Base-by-base conservation (phyloP, 2,113 vertebrate species). In the Physeter macrocephalus region DNA sequence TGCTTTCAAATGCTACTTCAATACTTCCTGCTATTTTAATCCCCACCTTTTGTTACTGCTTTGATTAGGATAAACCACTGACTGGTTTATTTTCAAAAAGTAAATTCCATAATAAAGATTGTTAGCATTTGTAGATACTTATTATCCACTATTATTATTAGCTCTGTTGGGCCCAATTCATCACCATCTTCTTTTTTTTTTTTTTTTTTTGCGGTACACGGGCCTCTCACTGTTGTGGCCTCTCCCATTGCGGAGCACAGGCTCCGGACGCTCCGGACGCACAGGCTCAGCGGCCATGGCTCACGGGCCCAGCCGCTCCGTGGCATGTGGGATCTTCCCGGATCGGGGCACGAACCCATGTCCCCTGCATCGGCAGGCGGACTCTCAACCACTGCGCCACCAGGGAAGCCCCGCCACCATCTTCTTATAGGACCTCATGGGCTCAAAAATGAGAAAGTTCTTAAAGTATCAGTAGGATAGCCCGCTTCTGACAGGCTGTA, bases 1-100 rank as follows among this genome's bases (percentile, higher is more conserved):
- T 92, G 36, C 80, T 96, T 97, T 93, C 81, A 93, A 92, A 92
- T 93, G 86, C 34, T 17, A 94, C 15, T n/a, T 95, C 18, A 75
- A 77, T 87, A 46, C 25, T 88, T 93, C 59, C 67, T 80, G 72
- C 43, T 77, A 11, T 90, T 83, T 93, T 93, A 74, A 93, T 59
- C 12, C 29, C 41, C 4, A 49, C 43, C 27, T 52, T 78, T 94
- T 96, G 75, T 72, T 83, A 59, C 93, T 75, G 86, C 62, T 67
- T 39, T 89, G 72, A 82, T 85, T 67, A 72, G 41, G 29, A 95
- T 52, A 91, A 95, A 77, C 10, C 61, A 80, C 54, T 80, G 49
- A 87, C 72, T 83, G n/a, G 27, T 75, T 81, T 61, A 67, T 62
- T 34, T 77, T 95, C 27, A 34, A 84, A 90, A 82, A 14, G 25